These are phyloP conservation scores for Drosophila parvula DNA, from an alignment of 1,140 invertebrate species.

Conservation along the genomic window DNA sequence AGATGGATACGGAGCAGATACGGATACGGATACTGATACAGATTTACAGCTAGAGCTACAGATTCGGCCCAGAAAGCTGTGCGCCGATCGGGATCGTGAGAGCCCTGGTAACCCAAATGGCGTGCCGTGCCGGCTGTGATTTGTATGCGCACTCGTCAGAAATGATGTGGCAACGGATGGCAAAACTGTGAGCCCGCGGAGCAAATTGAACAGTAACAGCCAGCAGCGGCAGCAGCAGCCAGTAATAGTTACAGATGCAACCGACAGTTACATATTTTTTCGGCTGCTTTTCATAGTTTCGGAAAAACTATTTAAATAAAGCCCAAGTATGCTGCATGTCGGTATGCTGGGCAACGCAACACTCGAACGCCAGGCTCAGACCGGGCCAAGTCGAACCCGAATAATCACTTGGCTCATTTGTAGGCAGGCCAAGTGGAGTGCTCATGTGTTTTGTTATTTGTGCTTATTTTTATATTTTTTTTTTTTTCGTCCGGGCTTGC, in stretches of 20 bases:
- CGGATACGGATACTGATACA: conserved; percentile 30
- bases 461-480: conserved; percentile 15
- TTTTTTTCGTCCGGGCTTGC: conserved; percentile 42
- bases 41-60: conserved; percentile 10
- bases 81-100: conserved; percentile 58
- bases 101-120: conserved; percentile 67
- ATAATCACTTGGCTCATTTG: conserved; percentile 71
- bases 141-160: conserved; percentile 66
- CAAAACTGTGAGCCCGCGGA: conserved; percentile 50
- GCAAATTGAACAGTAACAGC: conserved; percentile 37
- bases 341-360: conserved; percentile 64
- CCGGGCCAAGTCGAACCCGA: conserved; percentile 44
- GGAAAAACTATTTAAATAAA: conserved; percentile 68
- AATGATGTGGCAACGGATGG: conserved; percentile 50
- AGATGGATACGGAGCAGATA: conserved; percentile 35
- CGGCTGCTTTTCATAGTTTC: conserved; percentile 26
- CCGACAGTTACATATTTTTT: conserved; percentile 51
- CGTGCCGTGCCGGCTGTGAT: conserved; percentile 42
- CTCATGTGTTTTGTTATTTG: conserved; percentile 40
- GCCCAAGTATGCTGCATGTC: conserved; percentile 58
- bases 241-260: conserved; percentile 48
- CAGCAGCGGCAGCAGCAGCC: not conserved
- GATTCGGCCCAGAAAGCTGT: conserved; percentile 10
- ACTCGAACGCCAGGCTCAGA: conserved; percentile 31
- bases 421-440: conserved; percentile 72